These are phyloP conservation scores for Cheilosia pagana DNA, from an alignment of 2,888 invertebrate species.

Conservation along the genomic window DNA sequence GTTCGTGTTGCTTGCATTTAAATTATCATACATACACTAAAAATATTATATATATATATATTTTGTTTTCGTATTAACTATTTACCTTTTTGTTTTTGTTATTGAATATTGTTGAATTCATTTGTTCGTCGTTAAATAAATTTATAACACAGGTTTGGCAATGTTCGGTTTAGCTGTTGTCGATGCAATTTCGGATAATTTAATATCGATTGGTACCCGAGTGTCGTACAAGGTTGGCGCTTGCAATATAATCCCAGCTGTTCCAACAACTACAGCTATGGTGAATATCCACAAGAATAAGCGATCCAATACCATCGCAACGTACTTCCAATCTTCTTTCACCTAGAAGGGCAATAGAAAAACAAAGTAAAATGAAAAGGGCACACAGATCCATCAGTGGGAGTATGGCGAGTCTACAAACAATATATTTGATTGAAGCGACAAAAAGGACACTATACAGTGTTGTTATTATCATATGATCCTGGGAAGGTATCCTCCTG, in stretches of 20 bases:
- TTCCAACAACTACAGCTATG: conserved; percentile 96
- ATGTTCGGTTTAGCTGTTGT: conserved; percentile 92
- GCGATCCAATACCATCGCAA: conserved; percentile 98
- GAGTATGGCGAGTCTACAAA: neutral
- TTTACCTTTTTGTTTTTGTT: conserved; percentile 53
- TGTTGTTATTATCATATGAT: conserved; percentile 18
- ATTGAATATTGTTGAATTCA: neutral
- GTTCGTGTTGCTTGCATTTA: conserved; percentile 54
- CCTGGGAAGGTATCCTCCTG: neutral
- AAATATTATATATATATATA: conserved; percentile 32
- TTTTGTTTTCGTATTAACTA: conserved; percentile 38
- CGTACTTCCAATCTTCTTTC: conserved; percentile 99
- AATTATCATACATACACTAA: conserved; percentile 54
- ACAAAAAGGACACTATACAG: conserved; percentile 27
- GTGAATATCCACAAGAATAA: conserved; percentile 99
- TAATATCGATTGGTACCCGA: conserved; percentile 93
- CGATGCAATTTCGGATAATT: conserved; percentile 94
- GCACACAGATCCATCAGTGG: conserved; percentile 3
- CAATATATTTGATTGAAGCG: conserved; percentile 49
- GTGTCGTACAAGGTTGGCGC: conserved; percentile 97
- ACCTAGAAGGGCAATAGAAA: conserved; percentile 86
- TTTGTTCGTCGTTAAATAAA: conserved; percentile 52
- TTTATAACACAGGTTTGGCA: conserved; percentile 83
- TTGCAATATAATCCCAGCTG: conserved; percentile 96
- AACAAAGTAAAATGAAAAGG: conserved; percentile 7